A percentile compares a stretch with the other conserved stretches of the same genome.
Conservation (phyloP, 2,888 invertebrate species). For the Rhimphoctona megacephalus region DNA sequence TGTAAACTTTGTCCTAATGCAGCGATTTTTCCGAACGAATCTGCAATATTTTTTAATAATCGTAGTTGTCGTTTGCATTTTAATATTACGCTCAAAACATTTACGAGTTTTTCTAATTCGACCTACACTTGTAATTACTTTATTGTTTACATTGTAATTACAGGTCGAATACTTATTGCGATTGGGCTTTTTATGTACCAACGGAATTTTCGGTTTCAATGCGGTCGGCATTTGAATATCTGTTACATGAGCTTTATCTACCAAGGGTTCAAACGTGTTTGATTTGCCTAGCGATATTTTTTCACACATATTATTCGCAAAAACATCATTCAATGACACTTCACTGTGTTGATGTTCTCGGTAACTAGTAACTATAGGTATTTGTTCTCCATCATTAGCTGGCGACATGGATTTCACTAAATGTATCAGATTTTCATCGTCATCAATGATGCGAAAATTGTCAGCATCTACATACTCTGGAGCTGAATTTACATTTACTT, state of each 20-base stretch:
- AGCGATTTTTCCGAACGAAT: neutral
- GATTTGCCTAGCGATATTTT: neutral
- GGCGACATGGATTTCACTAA: too few species aligned
- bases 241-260: neutral
- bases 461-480: too few species aligned
- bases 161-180: neutral
- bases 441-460: too few species aligned
- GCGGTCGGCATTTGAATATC: neutral
- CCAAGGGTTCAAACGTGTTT: too few species aligned
- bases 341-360: neutral
- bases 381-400: too few species aligned
- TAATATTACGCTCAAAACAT: too few species aligned
- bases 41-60: slow-evolving; percentile 11
- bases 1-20: neutral
- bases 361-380: neutral
- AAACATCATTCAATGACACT: neutral
- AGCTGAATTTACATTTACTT: too few species aligned
- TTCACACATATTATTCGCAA: neutral
- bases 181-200: neutral
- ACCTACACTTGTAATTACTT: neutral
- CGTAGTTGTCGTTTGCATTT: neutral
- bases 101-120: neutral
- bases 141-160: neutral
- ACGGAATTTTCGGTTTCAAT: neutral
- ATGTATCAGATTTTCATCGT: neutral